Conservation (phyloP, 2,888 invertebrate genomes). For the Danaus chrysippus region DNA sequence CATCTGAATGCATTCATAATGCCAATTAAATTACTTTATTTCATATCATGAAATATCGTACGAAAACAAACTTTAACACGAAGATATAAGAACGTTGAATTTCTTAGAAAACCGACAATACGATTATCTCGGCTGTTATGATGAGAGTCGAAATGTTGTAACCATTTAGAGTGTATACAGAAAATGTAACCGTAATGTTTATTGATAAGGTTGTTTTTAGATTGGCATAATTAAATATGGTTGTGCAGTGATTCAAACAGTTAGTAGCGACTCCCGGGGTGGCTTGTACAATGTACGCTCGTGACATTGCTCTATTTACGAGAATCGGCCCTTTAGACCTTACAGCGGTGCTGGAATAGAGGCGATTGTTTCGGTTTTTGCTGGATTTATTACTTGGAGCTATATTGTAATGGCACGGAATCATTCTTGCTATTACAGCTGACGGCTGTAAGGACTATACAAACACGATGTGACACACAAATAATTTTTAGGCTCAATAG, state of each 20-base stretch:
- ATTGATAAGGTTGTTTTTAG: conserved; percentile 11
- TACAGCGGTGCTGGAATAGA: conserved; percentile 44
- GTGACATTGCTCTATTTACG: conserved; percentile 77
- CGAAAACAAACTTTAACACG: conserved; percentile 38
- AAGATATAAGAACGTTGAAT: conserved; percentile 25
- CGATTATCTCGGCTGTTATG: conserved; percentile 9
- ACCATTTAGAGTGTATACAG: conserved; percentile 1
- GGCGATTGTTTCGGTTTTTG: conserved; percentile 24
- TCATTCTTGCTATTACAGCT: too few species aligned
- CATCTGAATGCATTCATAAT: conserved; percentile 56
- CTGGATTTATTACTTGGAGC: too few species aligned
- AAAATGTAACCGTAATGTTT: conserved; percentile 14
- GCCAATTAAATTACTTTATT: conserved; percentile 49
- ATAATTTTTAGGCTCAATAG: too few species aligned
- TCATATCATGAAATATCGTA: conserved; percentile 34
- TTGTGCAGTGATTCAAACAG: conserved; percentile 52
- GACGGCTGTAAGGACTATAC: not conserved
- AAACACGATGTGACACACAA: too few species aligned
- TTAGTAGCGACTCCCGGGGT: conserved; percentile 64
- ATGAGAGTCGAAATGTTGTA: conserved; percentile 9
- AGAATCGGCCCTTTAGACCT: conserved; percentile 53
- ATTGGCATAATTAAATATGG: not conserved
- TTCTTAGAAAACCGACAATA: conserved; percentile 13
- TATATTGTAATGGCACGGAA: too few species aligned
- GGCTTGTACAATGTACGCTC: conserved; percentile 74